phyloP scores from a whole-genome alignment of 2,888 invertebrate species.

The Eupsilia transversa region DNA sequence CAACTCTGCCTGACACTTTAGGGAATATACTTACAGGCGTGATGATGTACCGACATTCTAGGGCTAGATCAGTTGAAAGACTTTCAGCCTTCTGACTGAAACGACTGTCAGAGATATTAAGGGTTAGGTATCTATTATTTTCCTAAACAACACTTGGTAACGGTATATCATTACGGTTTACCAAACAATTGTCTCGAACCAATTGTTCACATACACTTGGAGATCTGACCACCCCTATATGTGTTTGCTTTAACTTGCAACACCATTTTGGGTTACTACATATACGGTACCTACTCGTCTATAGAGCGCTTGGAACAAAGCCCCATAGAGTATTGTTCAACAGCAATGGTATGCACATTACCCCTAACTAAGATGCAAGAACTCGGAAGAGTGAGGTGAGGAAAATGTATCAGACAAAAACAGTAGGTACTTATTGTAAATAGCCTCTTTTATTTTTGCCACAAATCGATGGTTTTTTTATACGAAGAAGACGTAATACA shows the following conservation, averaged over 20 bases:
- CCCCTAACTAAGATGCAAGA: constrained; percentile 25
- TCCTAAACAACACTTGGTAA: not conserved
- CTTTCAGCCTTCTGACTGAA: not conserved
- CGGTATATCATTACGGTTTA: not conserved
- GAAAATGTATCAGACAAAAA: not conserved
- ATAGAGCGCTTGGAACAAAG: constrained; percentile 64
- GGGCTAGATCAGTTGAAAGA: not conserved
- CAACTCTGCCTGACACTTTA: too few species aligned
- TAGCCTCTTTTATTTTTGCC: not conserved
- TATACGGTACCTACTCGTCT: constrained; percentile 44
- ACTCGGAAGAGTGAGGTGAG: constrained; percentile 5
- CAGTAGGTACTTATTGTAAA: not conserved
- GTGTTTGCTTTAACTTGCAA: constrained; percentile 38
- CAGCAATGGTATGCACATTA: constrained; percentile 53
- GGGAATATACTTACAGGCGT: not conserved
- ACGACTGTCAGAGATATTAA: not conserved
- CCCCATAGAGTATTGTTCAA: constrained; percentile 64
- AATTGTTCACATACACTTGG: constrained; percentile 19
- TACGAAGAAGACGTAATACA: not conserved
- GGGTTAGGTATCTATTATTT: not conserved
- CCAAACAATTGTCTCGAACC: constrained; percentile 21
- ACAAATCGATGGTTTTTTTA: not conserved
- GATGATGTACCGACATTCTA: not conserved
- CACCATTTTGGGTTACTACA: constrained; percentile 51
- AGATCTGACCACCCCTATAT: constrained; percentile 22